Evolutionary conservation across 2,888 invertebrate species (phyloP).

Genomic region (Xiphydria camelus): DNA sequence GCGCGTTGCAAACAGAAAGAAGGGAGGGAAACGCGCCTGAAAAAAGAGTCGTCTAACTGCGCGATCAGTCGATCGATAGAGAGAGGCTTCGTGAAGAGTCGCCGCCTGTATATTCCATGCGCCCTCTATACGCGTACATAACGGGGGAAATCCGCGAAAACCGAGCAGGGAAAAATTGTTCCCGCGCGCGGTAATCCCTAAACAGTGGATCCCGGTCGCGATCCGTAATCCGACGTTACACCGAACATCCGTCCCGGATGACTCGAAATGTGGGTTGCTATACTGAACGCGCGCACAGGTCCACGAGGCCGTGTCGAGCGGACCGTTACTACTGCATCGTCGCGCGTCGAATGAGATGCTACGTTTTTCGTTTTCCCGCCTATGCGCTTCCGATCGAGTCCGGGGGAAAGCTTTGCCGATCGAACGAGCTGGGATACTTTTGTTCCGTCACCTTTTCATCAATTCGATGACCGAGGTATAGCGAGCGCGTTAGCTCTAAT

Average conservation of each 20-base stretch:
- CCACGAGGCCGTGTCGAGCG: too few species aligned
- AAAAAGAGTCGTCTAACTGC: too few species aligned
- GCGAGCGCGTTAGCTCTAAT: too few species aligned
- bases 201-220: conserved; percentile 41
- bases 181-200: conserved; percentile 44
- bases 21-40: too few species aligned
- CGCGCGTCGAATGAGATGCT: too few species aligned
- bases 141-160: not conserved
- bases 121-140: too few species aligned
- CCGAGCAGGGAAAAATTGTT: conserved; percentile 37
- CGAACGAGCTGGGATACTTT: not conserved
- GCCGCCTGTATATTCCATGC: too few species aligned
- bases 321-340: too few species aligned
- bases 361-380: not conserved
- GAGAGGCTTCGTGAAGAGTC: too few species aligned
- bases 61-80: too few species aligned
- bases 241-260: not conserved
- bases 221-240: conserved; percentile 22
- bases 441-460: not conserved
- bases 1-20: too few species aligned
- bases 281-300: too few species aligned
- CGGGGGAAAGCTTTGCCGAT: not conserved
- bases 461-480: not conserved
- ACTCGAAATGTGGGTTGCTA: not conserved
- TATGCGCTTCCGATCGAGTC: not conserved